Evolutionary conservation across 92 coral and sea anemone genomes (phyloP).

Genomic region (Phenganax marumi): DNA sequence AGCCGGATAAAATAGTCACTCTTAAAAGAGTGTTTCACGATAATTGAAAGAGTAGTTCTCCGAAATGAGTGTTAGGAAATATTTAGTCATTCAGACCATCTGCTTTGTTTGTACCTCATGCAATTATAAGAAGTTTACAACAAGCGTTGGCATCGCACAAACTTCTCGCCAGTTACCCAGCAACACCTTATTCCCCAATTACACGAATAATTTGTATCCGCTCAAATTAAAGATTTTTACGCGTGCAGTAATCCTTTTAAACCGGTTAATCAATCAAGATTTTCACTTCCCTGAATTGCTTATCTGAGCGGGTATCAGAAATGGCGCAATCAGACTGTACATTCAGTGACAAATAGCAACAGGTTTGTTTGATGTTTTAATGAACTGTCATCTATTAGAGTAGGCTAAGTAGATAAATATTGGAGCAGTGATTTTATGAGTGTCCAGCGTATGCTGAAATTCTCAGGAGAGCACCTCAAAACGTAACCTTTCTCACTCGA

Average conservation of each 20-base stretch:
- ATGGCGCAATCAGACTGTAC: neutral
- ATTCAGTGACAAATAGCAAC: slow-evolving; percentile 14
- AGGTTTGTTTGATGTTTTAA: slow-evolving; percentile 23
- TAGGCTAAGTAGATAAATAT: slow-evolving; percentile 13
- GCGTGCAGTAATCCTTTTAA: no score
- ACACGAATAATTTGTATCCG: no score
- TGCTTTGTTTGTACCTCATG: neutral
- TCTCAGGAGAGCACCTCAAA: neutral
- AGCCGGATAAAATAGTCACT: neutral
- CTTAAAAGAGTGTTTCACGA: neutral
- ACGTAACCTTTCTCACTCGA: neutral
- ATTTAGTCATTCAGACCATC: neutral
- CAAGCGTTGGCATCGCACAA: no score
- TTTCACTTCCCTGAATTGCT: neutral
- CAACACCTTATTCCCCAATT: no score
- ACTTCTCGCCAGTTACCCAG: no score
- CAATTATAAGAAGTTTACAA: no score
- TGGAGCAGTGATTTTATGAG: neutral
- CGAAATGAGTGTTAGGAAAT: neutral
- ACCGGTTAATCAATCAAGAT: neutral
- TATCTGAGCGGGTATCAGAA: slow-evolving; percentile 5
- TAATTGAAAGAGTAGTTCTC: neutral
- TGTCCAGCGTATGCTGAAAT: slow-evolving; percentile 25
- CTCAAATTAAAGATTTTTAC: no score
- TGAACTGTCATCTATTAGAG: slow-evolving; percentile 19